These are phyloP conservation scores for Anomalospiza imberbis DNA, from an alignment of 2,797 vertebrate genomes.

Conservation along the genomic window DNA sequence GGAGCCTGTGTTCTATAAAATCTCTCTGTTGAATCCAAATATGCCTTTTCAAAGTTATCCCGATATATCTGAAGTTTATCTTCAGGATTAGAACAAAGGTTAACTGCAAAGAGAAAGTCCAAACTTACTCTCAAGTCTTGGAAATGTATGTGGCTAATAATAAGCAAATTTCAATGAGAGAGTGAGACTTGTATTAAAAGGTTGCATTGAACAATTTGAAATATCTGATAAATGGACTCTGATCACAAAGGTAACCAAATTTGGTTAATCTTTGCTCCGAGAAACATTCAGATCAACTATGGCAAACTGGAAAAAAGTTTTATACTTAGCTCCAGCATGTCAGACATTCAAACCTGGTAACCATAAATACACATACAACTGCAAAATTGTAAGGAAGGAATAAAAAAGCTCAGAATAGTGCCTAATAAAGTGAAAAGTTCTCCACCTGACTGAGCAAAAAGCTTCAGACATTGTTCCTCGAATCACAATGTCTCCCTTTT, in stretches of 20 bases:
- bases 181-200: background rate
- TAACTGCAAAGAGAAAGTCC: slow-evolving; percentile 82
- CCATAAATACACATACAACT: background rate
- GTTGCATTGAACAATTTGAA: background rate
- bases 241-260: background rate
- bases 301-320: background rate
- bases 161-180: background rate
- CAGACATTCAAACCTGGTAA: background rate
- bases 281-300: background rate
- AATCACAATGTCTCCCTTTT: background rate
- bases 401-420: background rate
- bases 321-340: background rate
- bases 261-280: background rate
- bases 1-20: slow-evolving; percentile 98
- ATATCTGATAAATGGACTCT: background rate
- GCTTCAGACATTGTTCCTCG: background rate
- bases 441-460: background rate
- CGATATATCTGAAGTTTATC: slow-evolving; percentile 98
- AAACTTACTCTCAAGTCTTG: slow-evolving; percentile 7
- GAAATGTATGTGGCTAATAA: background rate
- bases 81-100: slow-evolving; percentile 95
- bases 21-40: slow-evolving; percentile 95
- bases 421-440: background rate
- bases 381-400: background rate
- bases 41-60: slow-evolving; percentile 98